Evolutionary conservation across 1,140 invertebrate species (phyloP).

Genomic region (Ruditapes philippinarum): DNA sequence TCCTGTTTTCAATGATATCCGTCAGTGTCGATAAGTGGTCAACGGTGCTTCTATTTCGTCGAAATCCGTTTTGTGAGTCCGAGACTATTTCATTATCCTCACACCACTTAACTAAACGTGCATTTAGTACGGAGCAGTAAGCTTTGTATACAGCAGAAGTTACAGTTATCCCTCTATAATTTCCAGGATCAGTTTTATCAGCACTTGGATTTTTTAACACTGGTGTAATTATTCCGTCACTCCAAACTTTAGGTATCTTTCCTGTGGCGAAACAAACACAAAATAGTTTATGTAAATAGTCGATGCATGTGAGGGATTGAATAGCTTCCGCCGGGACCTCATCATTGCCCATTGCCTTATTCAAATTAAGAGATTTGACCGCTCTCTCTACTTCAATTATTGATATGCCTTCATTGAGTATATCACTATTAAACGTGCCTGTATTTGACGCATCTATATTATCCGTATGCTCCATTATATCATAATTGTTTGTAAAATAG

Average conservation of each 20-base stretch:
- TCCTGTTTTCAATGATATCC: constrained; percentile 31
- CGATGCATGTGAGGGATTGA: neutral
- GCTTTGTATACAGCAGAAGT: constrained; percentile 41
- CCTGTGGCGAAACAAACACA: neutral
- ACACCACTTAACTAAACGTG: constrained; percentile 43
- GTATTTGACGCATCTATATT: neutral
- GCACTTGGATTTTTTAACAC: constrained; percentile 4
- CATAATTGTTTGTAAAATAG: neutral
- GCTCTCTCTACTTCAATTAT: neutral
- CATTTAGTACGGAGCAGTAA: constrained; percentile 61
- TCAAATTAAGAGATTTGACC: neutral
- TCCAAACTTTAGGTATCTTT: neutral
- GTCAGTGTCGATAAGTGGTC: constrained; percentile 59
- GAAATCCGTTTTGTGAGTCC: constrained; percentile 66
- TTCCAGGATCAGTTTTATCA: constrained; percentile 15
- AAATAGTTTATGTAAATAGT: neutral
- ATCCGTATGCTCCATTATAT: neutral
- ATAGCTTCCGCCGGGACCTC: neutral
- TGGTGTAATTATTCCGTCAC: constrained; percentile 6
- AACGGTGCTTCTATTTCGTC: constrained; percentile 40
- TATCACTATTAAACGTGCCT: neutral
- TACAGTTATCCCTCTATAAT: constrained; percentile 54
- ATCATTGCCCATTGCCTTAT: neutral
- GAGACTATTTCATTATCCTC: constrained; percentile 31
- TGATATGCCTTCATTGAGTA: neutral